Conservation (phyloP, 2,888 invertebrate genomes). For the Volucella bombylans region DNA sequence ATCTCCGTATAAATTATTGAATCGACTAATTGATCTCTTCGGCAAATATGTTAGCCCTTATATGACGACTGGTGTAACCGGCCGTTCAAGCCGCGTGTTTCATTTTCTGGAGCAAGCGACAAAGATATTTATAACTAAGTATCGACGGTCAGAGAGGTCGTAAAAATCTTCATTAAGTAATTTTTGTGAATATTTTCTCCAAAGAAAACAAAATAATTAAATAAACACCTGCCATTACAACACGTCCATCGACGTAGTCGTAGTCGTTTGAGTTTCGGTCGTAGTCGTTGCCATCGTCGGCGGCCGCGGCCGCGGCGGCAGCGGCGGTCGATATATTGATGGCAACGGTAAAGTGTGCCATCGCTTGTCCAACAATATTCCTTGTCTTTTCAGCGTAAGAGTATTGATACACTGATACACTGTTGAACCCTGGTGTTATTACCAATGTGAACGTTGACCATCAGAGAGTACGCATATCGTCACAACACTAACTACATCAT, state of each 20-base stretch:
- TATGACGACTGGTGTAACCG: constrained; percentile 54
- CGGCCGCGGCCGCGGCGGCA: constrained; percentile 10
- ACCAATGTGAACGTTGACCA: constrained; percentile 61
- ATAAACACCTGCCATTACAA: constrained; percentile 73
- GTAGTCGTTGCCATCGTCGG: constrained; percentile 24
- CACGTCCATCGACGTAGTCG: constrained; percentile 37
- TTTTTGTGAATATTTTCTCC: constrained; percentile 64
- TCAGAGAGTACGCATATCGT: constrained; percentile 32
- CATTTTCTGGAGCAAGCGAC: constrained; percentile 53
- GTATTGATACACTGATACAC: constrained; percentile 17
- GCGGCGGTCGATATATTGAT: constrained; percentile 28
- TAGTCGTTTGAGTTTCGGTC: neutral
- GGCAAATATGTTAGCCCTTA: constrained; percentile 20
- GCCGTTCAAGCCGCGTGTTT: constrained; percentile 39
- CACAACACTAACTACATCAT: constrained; percentile 53
- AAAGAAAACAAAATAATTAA: constrained; percentile 71
- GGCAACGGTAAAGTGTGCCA: constrained; percentile 73
- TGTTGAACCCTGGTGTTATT: constrained; percentile 40
- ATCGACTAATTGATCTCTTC: constrained; percentile 57
- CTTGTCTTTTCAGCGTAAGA: constrained; percentile 37
- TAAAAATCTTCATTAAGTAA: constrained; percentile 71
- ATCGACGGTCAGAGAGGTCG: constrained; percentile 58
- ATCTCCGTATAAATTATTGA: constrained; percentile 57
- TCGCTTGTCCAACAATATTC: constrained; percentile 56
- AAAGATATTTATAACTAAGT: constrained; percentile 62